These are phyloP conservation scores for Zaprionus kolodkinae DNA, from an alignment of 1,140 invertebrate genomes.

Conservation along the genomic window DNA sequence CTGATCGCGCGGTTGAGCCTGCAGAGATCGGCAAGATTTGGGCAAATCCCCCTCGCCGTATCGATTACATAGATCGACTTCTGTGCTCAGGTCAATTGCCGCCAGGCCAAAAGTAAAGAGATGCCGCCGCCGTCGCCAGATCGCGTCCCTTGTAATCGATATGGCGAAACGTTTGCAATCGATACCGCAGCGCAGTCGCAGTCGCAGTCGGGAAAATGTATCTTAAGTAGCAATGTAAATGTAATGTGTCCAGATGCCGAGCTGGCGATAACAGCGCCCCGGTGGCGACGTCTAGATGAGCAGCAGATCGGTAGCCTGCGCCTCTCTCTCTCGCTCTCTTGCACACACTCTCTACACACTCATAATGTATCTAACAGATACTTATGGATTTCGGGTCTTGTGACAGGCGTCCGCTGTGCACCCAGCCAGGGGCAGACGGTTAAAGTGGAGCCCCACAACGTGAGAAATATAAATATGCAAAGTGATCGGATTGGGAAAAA, in stretches of 20 bases:
- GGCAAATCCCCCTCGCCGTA: constrained; percentile 35
- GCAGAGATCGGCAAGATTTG: background rate
- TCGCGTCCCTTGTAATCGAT: constrained; percentile 62
- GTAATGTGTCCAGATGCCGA: constrained; percentile 77
- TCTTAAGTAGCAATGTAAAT: constrained; percentile 77
- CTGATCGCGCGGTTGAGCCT: constrained; percentile 29
- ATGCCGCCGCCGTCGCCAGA: constrained; percentile 22
- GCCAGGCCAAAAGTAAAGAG: constrained; percentile 33
- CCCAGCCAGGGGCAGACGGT: constrained; percentile 27
- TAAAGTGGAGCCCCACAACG: constrained; percentile 60
- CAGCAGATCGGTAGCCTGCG: constrained; percentile 51
- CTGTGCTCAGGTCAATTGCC: constrained; percentile 78
- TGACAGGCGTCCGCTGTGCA: constrained; percentile 45
- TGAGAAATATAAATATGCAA: constrained; percentile 74
- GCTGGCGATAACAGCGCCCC: constrained; percentile 61
- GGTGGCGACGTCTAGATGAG: constrained; percentile 51
- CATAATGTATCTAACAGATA: constrained; percentile 60
- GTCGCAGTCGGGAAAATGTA: constrained; percentile 44
- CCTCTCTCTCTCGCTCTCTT: background rate
- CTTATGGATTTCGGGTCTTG: constrained; percentile 48
- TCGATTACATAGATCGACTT: constrained; percentile 81
- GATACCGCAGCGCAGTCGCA: constrained; percentile 27
- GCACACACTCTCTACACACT: background rate
- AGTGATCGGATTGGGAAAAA: constrained; percentile 19
- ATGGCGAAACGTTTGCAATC: constrained; percentile 58